Conservation (phyloP, 1,140 invertebrate species). For the Solenopsis invicta region DNA sequence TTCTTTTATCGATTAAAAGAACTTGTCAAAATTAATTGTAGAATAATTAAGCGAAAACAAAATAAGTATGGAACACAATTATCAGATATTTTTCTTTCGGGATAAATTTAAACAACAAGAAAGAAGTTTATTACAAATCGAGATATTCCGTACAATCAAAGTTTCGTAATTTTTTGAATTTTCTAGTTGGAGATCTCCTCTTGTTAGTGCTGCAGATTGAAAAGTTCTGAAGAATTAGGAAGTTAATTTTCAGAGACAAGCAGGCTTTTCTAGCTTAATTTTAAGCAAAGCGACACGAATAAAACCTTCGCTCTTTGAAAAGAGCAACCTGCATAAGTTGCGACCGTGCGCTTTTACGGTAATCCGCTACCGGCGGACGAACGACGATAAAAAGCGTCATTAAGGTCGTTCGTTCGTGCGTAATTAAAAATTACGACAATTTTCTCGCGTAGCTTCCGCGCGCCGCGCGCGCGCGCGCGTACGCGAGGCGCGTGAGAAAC, state of each 20-base stretch:
- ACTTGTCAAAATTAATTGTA: too few relatives aligned
- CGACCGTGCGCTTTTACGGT: not conserved
- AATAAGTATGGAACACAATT: too few relatives aligned
- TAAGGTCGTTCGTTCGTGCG: not conserved
- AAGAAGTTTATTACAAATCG: too few relatives aligned
- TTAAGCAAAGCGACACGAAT: not conserved
- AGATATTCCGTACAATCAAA: too few relatives aligned
- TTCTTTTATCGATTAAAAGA: too few relatives aligned
- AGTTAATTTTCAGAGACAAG: slow-evolving; percentile 29
- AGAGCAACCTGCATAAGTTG: not conserved
- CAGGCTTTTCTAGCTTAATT: not conserved
- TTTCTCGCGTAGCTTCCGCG: slow-evolving; percentile 6
- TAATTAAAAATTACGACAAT: slow-evolving; percentile 49
- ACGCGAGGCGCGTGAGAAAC: not conserved
- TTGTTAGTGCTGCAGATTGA: not conserved
- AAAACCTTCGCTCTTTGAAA: not conserved
- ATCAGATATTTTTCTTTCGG: too few relatives aligned
- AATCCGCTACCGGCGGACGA: slow-evolving; percentile 12
- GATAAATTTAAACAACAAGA: too few relatives aligned
- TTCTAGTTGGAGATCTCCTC: too few relatives aligned
- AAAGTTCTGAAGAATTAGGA: not conserved
- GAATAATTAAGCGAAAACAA: too few relatives aligned
- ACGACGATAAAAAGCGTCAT: slow-evolving; percentile 11
- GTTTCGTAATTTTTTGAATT: too few relatives aligned
- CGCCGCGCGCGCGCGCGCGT: too few relatives aligned